Evolutionary conservation across 2,113 vertebrate genomes (phyloP).

Genomic region (Cyanoderma ruficeps): DNA sequence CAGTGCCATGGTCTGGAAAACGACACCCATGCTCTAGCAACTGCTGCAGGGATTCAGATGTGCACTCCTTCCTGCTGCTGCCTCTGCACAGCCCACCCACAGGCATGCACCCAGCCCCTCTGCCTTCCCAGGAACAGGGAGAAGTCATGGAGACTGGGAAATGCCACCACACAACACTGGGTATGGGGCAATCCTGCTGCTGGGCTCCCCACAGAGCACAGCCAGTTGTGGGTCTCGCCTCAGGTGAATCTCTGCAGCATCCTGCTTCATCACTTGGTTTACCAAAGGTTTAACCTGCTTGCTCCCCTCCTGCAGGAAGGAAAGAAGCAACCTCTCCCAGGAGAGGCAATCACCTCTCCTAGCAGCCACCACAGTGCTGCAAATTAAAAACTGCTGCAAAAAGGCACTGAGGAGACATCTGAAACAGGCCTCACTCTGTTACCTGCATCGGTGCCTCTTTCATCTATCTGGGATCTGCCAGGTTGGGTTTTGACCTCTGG

Average conservation of each 20-base stretch:
- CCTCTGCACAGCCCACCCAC: background rate
- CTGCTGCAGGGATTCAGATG: background rate
- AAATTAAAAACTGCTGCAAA: background rate
- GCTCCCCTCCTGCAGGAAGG: background rate
- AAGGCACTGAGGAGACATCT: background rate
- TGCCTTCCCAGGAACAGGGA: background rate
- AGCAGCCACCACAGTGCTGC: background rate
- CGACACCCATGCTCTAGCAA: background rate
- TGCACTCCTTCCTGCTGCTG: background rate
- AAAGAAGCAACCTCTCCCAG: background rate
- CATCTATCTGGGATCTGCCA: background rate
- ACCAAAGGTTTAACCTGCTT: background rate
- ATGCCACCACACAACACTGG: fast-evolving
- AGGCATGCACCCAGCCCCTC: background rate
- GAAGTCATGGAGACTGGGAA: background rate
- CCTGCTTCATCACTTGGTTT: background rate
- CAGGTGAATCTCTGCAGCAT: background rate
- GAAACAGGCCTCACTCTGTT: background rate
- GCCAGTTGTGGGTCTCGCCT: fast-evolving
- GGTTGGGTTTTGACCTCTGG: background rate
- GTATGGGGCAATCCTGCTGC: background rate
- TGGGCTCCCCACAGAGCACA: background rate
- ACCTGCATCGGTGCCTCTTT: background rate
- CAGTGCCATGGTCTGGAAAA: background rate
- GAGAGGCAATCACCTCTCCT: background rate